A percentile compares a stretch with the other conserved stretches of the same genome.
Conservation (phyloP, 2,888 invertebrate species). For the Eurytoma adleriae region DNA sequence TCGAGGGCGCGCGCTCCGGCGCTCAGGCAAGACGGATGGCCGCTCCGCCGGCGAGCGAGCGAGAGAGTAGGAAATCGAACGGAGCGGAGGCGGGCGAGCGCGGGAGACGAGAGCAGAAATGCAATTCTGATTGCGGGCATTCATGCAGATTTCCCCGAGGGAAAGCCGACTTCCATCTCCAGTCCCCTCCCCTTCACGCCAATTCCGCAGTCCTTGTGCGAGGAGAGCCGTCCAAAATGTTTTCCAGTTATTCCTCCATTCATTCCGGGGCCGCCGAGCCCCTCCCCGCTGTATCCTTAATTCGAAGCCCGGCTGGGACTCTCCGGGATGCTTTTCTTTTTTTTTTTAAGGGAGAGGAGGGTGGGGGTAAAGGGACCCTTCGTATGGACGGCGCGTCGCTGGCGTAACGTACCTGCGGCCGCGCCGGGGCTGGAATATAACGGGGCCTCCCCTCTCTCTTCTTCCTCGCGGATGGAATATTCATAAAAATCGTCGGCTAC, state of each 20-base stretch:
- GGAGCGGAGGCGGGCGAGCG: conserved; percentile 59
- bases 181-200: conserved; percentile 30
- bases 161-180: conserved; percentile 36
- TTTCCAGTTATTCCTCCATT: conserved; percentile 46
- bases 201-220: conserved; percentile 41
- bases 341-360: not conserved
- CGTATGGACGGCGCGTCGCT: not conserved
- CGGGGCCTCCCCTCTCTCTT: too few species aligned
- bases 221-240: conserved; percentile 44
- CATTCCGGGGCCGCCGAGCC: conserved; percentile 16
- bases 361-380: not conserved
- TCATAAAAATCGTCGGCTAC: too few species aligned
- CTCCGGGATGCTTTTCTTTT: not conserved
- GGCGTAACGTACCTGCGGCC: not conserved
- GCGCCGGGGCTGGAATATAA: too few species aligned
- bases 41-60: conserved; percentile 22
- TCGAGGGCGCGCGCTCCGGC: too few species aligned
- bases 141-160: conserved; percentile 67
- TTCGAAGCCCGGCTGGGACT: conserved; percentile 19
- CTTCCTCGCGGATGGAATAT: too few species aligned
- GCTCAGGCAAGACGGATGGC: conserved; percentile 27
- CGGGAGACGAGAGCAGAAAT: conserved; percentile 62
- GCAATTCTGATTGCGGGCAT: conserved; percentile 68
- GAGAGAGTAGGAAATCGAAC: conserved; percentile 63
- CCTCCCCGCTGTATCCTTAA: not conserved